phyloP scores from a whole-genome alignment of 2,113 vertebrate species.

The Donacobius atricapilla region DNA sequence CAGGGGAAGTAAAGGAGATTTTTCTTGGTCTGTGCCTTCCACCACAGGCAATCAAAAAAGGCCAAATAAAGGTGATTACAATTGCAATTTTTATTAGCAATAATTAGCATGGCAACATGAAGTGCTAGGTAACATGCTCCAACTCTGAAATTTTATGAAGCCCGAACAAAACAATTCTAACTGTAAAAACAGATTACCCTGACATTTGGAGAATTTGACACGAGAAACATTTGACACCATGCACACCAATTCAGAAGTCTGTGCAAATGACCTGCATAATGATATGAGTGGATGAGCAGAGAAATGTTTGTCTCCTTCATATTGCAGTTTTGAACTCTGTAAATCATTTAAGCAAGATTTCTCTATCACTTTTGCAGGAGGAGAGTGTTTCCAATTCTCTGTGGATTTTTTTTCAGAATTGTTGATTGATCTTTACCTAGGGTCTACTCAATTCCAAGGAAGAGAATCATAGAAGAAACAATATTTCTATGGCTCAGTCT shows the following conservation, averaged over 20 bases:
- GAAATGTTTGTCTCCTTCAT: neutral
- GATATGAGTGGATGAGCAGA: neutral
- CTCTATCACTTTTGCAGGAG: neutral
- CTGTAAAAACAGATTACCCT: neutral
- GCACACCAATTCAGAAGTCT: neutral
- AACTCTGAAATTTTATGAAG: neutral
- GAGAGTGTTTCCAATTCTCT: rapidly evolving
- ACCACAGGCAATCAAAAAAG: neutral
- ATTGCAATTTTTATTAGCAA: neutral
- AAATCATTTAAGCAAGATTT: neutral
- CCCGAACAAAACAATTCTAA: rapidly evolving
- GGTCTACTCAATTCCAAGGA: neutral
- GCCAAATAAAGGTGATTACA: neutral
- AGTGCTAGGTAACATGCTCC: neutral
- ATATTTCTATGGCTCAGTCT: neutral
- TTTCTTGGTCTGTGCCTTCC: neutral
- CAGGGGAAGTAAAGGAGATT: neutral
- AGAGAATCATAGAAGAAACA: neutral
- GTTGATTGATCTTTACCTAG: neutral
- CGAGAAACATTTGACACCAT: neutral
- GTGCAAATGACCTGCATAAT: neutral
- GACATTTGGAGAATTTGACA: neutral
- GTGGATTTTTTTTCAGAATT: neutral
- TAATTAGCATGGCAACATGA: neutral
- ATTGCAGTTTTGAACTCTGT: neutral